Conservation (phyloP, 1,140 invertebrate genomes). For the Lasioglossum baleicum region DNA sequence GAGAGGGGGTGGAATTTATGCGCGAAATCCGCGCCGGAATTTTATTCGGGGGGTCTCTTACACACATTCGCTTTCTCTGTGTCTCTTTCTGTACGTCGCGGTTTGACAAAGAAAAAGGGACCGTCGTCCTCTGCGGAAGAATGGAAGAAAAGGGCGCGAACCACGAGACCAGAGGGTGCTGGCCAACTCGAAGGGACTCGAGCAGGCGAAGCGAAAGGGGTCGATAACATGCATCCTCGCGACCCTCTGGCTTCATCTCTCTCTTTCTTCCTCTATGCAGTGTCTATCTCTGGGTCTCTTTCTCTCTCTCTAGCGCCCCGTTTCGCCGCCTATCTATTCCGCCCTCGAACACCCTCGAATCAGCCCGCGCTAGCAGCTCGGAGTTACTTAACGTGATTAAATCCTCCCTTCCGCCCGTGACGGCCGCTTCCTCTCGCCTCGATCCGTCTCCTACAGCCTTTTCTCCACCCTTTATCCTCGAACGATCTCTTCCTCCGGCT, state of each 20-base stretch:
- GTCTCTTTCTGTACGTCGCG: slow-evolving; percentile 10
- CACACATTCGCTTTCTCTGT: too few species aligned
- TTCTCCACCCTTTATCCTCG: slow-evolving; percentile 9
- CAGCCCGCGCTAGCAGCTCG: slow-evolving; percentile 44
- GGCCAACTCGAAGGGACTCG: slow-evolving; percentile 34
- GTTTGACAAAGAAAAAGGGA: neutral
- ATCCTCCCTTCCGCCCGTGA: slow-evolving; percentile 46
- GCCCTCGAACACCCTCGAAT: slow-evolving; percentile 54
- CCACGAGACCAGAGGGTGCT: neutral
- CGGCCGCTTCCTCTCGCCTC: slow-evolving; percentile 24
- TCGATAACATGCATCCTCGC: slow-evolving; percentile 53
- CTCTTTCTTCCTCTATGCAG: too few species aligned
- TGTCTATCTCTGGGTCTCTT: neutral
- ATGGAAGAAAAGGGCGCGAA: slow-evolving; percentile 27
- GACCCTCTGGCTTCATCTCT: too few species aligned
- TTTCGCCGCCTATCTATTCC: slow-evolving; percentile 38
- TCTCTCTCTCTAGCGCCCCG: neutral
- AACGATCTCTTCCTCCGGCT: slow-evolving; percentile 24
- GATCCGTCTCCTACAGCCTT: slow-evolving; percentile 35
- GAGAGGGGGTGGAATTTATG: slow-evolving; percentile 27
- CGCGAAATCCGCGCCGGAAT: slow-evolving; percentile 36
- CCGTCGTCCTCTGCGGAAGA: neutral
- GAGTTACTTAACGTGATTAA: slow-evolving; percentile 66
- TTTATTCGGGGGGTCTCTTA: slow-evolving; percentile 12
- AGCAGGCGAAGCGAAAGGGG: slow-evolving; percentile 54